Conservation (phyloP, 1,140 invertebrate genomes). For the Procambarus virginalis region DNA sequence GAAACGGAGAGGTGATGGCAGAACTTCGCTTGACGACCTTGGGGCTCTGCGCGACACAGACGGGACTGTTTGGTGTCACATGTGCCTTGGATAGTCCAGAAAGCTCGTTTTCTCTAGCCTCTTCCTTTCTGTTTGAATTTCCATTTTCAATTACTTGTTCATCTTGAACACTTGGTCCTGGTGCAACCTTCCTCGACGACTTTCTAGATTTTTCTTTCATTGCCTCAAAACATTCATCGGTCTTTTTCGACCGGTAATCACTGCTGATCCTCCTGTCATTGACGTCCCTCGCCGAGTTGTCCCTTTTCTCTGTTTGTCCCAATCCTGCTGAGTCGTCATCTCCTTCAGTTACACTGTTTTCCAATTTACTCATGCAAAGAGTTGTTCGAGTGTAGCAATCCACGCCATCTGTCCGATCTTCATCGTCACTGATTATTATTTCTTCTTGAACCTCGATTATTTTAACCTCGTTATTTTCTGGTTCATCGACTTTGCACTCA, state of each 20-base stretch:
- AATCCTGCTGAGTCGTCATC: neutral
- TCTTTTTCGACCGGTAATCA: neutral
- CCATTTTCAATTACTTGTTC: neutral
- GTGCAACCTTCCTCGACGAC: neutral
- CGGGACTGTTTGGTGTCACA: neutral
- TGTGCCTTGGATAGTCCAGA: neutral
- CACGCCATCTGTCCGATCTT: neutral
- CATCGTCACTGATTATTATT: neutral
- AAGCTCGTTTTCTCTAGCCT: neutral
- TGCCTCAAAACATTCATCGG: neutral
- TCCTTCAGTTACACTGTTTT: neutral
- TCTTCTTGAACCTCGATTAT: too few relatives aligned
- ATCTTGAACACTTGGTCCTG: neutral
- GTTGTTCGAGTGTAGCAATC: neutral
- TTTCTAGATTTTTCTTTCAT: neutral
- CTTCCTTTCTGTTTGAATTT: too few relatives aligned
- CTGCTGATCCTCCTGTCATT: neutral
- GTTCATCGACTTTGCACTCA: neutral
- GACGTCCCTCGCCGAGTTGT: neutral
- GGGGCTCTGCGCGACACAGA: neutral
- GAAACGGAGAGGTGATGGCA: neutral
- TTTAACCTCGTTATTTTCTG: neutral
- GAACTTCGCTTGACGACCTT: neutral
- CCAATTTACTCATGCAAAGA: neutral
- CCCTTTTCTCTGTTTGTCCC: neutral